Evolutionary conservation across 2,113 vertebrate genomes (phyloP).

Genomic region (Canis aureus): DNA sequence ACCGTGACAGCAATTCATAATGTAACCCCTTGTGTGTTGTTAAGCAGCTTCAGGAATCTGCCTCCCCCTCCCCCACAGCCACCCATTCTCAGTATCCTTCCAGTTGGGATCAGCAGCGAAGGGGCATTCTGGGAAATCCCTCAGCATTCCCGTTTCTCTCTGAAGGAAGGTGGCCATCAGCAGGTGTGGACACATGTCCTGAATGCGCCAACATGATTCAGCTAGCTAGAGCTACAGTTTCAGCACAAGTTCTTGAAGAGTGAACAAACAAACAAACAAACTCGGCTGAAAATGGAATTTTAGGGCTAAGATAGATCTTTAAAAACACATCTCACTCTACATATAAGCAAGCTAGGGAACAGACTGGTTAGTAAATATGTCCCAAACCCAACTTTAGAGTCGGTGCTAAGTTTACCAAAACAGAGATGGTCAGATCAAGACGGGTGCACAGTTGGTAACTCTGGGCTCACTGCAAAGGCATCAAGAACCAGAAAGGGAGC

Average conservation of each 20-base stretch:
- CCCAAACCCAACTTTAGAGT: background rate
- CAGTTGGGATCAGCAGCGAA: background rate
- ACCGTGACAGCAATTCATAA: background rate
- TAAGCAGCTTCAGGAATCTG: background rate
- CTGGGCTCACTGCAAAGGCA: background rate
- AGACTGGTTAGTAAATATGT: background rate
- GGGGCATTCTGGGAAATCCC: background rate
- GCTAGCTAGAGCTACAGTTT: background rate
- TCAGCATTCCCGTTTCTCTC: background rate
- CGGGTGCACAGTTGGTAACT: background rate
- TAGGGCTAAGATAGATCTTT: background rate
- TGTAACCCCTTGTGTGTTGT: background rate
- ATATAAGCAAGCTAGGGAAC: background rate
- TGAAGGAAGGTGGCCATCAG: background rate
- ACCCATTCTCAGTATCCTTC: background rate
- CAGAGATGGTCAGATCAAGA: background rate
- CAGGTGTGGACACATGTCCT: background rate
- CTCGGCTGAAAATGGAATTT: background rate
- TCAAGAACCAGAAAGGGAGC: background rate
- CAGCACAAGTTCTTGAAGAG: background rate
- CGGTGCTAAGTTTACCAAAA: background rate
- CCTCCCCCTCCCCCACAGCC: no score
- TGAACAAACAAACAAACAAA: background rate
- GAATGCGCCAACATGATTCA: background rate
- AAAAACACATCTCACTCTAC: background rate